Base-by-base conservation (phyloP, 2,888 invertebrate genomes). In the Caenorhabditis drosophilae region DNA sequence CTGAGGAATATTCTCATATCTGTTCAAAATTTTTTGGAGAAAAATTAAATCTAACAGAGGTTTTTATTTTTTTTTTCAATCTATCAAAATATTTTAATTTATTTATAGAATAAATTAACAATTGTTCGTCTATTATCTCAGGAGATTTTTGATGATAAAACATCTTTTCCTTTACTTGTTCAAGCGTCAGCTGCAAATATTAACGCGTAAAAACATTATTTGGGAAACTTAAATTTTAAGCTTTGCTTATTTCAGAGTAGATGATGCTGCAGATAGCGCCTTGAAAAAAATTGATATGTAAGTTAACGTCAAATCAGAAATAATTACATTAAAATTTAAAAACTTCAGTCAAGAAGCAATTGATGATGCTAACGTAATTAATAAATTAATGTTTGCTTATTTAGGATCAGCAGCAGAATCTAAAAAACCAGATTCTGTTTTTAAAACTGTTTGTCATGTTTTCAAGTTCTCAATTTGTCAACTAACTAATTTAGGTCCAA, bases 191-290 rank as follows among this genome's bases (percentile, higher is more conserved):
- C 56, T 11, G 38, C 62, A 3, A 56, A 51, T 15, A 22, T 73
- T 18, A 73, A 73, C 25, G 60, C 52, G 63, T 62, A 40, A 40
- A 15, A 23, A 15, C 9, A 34, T 22, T 31, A 23, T 45, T 22
- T 7, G 6, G 11, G 18, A 48, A 47, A 25, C 12, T 35, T 18
- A 35, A 41, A 20, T 9, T 6, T 9, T 15, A 41, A 11, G 23
- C 12, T 47, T n/a, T n/a, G n/a, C n/a, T n/a, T n/a, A n/a, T n/a
- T 68, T 38, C 57, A 74, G 70, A 45, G 70, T 75, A 0, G 64
- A 61, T 2, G 70, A 70, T 44, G 48, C 58, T 16, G 70, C 73
- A 0, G 66, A 64, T 40, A 36, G 57, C 31, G 64, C 66, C 12
- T 48, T 75, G 26, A 73, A 70, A 46, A 70, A 66, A 25, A 48